Evolutionary conservation across 2,797 vertebrate species (phyloP).

Genomic region (Gymnodraco acuticeps): DNA sequence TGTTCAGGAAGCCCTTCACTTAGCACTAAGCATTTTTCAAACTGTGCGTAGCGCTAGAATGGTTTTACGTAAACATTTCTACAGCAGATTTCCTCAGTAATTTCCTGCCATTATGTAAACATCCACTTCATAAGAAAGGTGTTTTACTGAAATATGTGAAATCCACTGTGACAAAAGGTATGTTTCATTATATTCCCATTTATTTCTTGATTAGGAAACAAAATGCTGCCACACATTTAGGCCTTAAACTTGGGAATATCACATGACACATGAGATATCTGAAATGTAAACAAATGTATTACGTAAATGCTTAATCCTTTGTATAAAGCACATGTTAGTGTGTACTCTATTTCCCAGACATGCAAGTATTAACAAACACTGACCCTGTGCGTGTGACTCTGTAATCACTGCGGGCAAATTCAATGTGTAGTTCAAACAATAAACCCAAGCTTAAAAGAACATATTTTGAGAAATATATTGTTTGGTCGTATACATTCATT

Average conservation of each 20-base stretch:
- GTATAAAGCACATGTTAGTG: neutral
- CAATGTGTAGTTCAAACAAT: neutral
- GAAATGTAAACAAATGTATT: constrained; percentile 16
- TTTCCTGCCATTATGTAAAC: constrained; percentile 59
- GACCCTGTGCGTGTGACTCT: neutral
- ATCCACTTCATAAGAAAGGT: constrained; percentile 5
- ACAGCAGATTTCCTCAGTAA: constrained; percentile 52
- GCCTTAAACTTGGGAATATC: neutral
- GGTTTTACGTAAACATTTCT: constrained; percentile 52
- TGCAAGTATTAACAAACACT: constrained; percentile 5
- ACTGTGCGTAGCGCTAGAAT: constrained; percentile 34
- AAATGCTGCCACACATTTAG: constrained; percentile 15
- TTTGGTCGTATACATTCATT: neutral
- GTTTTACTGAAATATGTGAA: constrained; percentile 22
- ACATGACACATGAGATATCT: neutral
- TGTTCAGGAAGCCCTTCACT: constrained; percentile 47
- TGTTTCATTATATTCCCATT: neutral
- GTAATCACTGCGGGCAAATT: neutral
- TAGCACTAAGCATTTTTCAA: constrained; percentile 16
- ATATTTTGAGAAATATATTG: neutral
- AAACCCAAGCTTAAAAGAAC: neutral
- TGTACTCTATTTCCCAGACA: constrained; percentile 25
- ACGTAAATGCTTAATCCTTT: neutral
- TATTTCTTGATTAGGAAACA: constrained; percentile 26
- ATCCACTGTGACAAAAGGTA: neutral